A percentile compares a stretch with the other conserved stretches of the same genome.
Evolutionary conservation across 2,113 vertebrate species (phyloP).

Genomic region (Holacanthus passer): DNA sequence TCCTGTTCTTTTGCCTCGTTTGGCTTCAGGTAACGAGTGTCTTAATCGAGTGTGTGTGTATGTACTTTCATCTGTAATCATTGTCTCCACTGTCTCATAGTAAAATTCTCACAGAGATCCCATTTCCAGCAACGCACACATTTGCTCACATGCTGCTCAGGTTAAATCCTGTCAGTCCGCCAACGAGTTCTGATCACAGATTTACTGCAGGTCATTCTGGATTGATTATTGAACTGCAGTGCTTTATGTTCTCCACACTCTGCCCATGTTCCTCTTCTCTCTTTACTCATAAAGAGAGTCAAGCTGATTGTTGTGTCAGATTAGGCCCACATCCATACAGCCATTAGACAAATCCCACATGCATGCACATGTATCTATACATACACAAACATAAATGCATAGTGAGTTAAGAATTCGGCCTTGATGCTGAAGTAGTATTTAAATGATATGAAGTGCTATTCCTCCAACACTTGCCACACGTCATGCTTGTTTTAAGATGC

Average conservation of each 20-base stretch:
- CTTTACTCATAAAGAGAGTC: constrained; percentile 45
- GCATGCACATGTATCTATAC: neutral
- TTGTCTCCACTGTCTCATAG: constrained; percentile 41
- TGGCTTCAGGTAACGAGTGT: constrained; percentile 1
- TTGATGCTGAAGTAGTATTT: too few species aligned
- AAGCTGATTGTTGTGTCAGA: constrained; percentile 38
- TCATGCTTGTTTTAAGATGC: neutral
- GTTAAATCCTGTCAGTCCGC: constrained; percentile 44
- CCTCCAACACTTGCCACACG: neutral
- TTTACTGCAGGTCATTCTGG: constrained; percentile 45
- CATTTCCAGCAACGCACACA: constrained; percentile 48
- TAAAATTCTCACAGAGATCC: constrained; percentile 51
- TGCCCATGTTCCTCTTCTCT: neutral
- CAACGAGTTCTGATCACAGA: constrained; percentile 40
- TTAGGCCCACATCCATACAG: constrained; percentile 54
- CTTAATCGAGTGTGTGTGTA: constrained; percentile 1
- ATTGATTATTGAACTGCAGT: constrained; percentile 47
- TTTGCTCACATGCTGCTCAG: constrained; percentile 32
- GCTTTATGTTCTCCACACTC: constrained; percentile 37
- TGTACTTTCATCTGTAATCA: constrained; percentile 39
- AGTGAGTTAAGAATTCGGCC: neutral
- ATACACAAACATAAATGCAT: constrained; percentile 26
- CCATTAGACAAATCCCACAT: constrained; percentile 67
- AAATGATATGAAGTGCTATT: constrained; percentile 3
- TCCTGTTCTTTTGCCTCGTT: constrained; percentile 17